Conservation (phyloP, 2,888 invertebrate genomes). For the Hanleya hanleyi region DNA sequence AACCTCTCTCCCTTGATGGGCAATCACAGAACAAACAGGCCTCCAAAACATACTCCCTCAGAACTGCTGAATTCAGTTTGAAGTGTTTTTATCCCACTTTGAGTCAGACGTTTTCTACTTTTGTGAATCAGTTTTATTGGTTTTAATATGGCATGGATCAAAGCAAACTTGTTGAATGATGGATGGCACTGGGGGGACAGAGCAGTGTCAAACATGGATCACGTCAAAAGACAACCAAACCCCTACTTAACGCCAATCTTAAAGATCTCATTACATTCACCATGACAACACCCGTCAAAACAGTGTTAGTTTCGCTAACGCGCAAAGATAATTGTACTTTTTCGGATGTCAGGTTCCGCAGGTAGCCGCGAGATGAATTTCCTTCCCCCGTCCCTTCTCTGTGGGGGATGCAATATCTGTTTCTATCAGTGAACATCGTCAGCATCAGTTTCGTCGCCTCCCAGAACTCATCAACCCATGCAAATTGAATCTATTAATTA, state of each 20-base stretch:
- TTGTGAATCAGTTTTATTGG: too few relatives aligned
- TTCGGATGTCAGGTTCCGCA: neutral
- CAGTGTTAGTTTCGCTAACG: neutral
- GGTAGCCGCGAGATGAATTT: neutral
- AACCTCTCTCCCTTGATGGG: too few relatives aligned
- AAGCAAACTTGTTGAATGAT: too few relatives aligned
- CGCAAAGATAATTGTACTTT: neutral
- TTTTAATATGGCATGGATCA: too few relatives aligned
- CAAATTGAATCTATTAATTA: conserved; percentile 6
- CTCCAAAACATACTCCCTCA: too few relatives aligned
- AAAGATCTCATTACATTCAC: neutral
- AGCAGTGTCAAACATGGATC: too few relatives aligned
- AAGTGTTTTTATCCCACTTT: too few relatives aligned
- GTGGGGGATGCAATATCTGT: neutral
- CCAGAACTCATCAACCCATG: neutral
- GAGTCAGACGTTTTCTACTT: too few relatives aligned
- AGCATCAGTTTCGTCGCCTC: neutral
- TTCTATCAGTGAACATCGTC: neutral
- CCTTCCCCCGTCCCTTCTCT: neutral
- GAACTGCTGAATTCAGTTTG: too few relatives aligned
- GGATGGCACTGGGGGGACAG: too few relatives aligned
- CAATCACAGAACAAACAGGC: too few relatives aligned
- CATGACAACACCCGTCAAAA: neutral
- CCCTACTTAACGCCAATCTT: neutral
- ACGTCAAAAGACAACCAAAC: neutral